Evolutionary conservation across 1,140 invertebrate genomes (phyloP).

Genomic region (Phthorimaea operculella): DNA sequence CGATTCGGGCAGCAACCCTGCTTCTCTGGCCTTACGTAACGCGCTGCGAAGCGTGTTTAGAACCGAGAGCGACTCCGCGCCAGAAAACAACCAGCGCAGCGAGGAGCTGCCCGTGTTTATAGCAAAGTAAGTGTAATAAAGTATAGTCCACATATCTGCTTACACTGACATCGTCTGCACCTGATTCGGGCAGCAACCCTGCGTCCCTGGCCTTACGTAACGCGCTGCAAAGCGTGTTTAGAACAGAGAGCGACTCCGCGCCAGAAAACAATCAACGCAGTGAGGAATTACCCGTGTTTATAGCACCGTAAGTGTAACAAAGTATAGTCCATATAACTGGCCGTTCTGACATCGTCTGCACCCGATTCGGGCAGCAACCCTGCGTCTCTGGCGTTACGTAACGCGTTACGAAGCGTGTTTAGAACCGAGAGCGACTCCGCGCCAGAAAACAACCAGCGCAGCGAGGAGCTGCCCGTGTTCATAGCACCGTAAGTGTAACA

Average conservation of each 20-base stretch:
- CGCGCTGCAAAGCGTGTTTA: constrained; percentile 41
- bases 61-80: constrained; percentile 26
- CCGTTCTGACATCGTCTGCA: constrained; percentile 42
- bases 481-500: constrained; percentile 37
- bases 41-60: constrained; percentile 42
- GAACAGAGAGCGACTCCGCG: constrained; percentile 28
- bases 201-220: constrained; percentile 40
- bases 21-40: constrained; percentile 39
- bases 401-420: constrained; percentile 43
- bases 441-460: constrained; percentile 27
- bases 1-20: constrained; percentile 31
- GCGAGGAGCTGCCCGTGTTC: constrained; percentile 44
- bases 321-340: too few species aligned
- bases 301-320: constrained; percentile 43
- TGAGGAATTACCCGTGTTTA: constrained; percentile 46
- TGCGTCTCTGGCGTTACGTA: constrained; percentile 37
- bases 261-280: constrained; percentile 28
- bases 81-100: constrained; percentile 29
- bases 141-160: too few species aligned
- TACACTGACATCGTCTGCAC: constrained; percentile 44
- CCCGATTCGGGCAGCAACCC: constrained; percentile 31
- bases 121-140: constrained; percentile 37
- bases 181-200: constrained; percentile 32
- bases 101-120: constrained; percentile 48
- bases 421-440: constrained; percentile 28